A percentile compares a stretch with the other conserved stretches of the same genome.
Evolutionary conservation across 1,140 invertebrate species (phyloP).

Genomic region (Ostrea edulis): DNA sequence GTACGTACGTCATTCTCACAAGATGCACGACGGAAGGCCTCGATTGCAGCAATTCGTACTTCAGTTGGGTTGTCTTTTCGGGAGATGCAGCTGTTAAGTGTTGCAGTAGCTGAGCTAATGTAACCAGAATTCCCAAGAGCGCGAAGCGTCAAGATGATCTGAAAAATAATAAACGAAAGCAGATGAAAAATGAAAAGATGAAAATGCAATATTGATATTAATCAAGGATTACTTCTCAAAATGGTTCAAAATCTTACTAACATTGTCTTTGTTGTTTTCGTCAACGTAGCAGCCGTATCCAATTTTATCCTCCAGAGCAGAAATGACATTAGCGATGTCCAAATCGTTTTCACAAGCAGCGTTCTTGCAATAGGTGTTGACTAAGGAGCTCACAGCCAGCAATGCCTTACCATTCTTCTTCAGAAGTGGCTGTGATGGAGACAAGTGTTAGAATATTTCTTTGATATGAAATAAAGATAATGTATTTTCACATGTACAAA

Average conservation of each 20-base stretch:
- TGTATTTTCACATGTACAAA: background rate
- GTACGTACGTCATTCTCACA: slow-evolving; percentile 84
- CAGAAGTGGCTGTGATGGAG: background rate
- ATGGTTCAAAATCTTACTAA: slow-evolving; percentile 59
- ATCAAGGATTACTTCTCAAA: background rate
- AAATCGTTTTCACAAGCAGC: slow-evolving; percentile 73
- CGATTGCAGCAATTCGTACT: slow-evolving; percentile 88
- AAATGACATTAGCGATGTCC: slow-evolving; percentile 83
- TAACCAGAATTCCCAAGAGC: slow-evolving; percentile 93
- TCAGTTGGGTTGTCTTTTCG: slow-evolving; percentile 85
- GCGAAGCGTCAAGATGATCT: slow-evolving; percentile 84
- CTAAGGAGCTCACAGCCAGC: slow-evolving; percentile 80
- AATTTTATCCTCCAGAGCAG: slow-evolving; percentile 78
- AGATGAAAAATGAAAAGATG: background rate
- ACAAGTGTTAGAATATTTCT: background rate
- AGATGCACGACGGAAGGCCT: slow-evolving; percentile 86
- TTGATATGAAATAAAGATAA: background rate
- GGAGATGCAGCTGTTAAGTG: slow-evolving; percentile 45
- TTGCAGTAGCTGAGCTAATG: slow-evolving; percentile 82
- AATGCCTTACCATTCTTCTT: slow-evolving; percentile 76
- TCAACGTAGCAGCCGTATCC: slow-evolving; percentile 80
- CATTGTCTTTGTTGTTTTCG: slow-evolving; percentile 85
- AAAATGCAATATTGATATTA: background rate
- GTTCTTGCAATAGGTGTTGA: slow-evolving; percentile 80
- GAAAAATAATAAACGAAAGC: background rate